phyloP scores from a whole-genome alignment of 2,797 vertebrate species.

The Lutjanus argentimaculatus region DNA sequence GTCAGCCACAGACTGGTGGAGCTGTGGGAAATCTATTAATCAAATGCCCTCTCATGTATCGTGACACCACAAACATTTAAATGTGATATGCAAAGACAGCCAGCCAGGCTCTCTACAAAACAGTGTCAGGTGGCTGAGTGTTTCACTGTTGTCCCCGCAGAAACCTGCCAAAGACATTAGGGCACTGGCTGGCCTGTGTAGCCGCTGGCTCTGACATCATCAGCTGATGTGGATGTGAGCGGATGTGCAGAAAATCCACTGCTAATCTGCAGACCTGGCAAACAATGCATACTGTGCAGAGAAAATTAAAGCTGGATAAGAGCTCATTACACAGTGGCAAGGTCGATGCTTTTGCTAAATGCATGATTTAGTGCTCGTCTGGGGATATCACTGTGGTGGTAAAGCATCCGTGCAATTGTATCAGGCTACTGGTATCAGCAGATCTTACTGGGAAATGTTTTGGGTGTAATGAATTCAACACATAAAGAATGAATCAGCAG shows the following conservation, averaged over 20 bases:
- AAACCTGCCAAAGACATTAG: constrained; percentile 43
- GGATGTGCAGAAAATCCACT: constrained; percentile 51
- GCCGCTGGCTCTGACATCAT: constrained; percentile 58
- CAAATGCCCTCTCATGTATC: neutral
- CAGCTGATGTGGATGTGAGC: constrained; percentile 50
- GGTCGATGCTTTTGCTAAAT: constrained; percentile 26
- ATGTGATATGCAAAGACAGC: constrained; percentile 36
- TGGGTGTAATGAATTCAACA: constrained; percentile 23
- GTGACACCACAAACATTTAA: constrained; percentile 28
- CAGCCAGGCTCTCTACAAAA: constrained; percentile 1
- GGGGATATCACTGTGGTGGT: constrained; percentile 40
- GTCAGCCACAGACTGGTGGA: constrained; percentile 8
- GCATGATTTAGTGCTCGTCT: constrained; percentile 30
- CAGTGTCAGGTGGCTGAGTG: constrained; percentile 15
- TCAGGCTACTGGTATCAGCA: constrained; percentile 35
- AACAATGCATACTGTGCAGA: constrained; percentile 49
- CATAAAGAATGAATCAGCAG: constrained; percentile 36
- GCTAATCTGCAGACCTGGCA: constrained; percentile 58
- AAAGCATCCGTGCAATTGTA: constrained; percentile 35
- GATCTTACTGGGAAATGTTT: constrained; percentile 24
- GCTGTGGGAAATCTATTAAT: constrained; percentile 22
- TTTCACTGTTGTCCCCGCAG: constrained; percentile 26
- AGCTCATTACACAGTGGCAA: constrained; percentile 42
- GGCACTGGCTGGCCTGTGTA: constrained; percentile 32
- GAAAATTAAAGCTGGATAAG: constrained; percentile 46